These are phyloP conservation scores for Oryzaephilus surinamensis DNA, from an alignment of 1,140 invertebrate species.

Conservation along the genomic window DNA sequence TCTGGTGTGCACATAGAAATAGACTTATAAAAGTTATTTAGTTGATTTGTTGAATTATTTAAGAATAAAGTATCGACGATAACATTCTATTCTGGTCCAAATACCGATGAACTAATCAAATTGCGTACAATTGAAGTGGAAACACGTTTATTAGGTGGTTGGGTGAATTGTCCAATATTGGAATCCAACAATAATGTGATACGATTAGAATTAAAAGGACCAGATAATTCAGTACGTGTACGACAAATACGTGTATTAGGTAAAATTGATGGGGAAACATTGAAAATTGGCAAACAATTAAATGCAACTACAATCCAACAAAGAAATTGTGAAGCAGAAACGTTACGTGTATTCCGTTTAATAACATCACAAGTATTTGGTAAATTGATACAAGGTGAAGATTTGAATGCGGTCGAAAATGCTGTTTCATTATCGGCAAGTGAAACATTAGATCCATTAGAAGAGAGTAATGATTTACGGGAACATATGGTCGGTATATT, in stretches of 20 bases:
- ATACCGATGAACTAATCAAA: slow-evolving; percentile 68
- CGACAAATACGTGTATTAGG: slow-evolving; percentile 67
- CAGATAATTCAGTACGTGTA: slow-evolving; percentile 79
- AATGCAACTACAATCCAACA: slow-evolving; percentile 56
- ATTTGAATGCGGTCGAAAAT: slow-evolving; percentile 33
- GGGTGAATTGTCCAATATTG: slow-evolving; percentile 73
- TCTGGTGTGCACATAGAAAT: too few species aligned
- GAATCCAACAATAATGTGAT: slow-evolving; percentile 46
- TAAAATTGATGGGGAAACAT: slow-evolving; percentile 42
- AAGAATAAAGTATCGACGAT: slow-evolving; percentile 85
- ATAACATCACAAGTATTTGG: slow-evolving; percentile 92
- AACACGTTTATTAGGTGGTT: slow-evolving; percentile 60
- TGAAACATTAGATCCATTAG: slow-evolving; percentile 42
- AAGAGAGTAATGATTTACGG: slow-evolving; percentile 75
- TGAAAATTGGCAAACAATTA: slow-evolving; percentile 42
- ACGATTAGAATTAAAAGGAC: slow-evolving; percentile 79
- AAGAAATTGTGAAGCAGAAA: slow-evolving; percentile 83
- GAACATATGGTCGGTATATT: slow-evolving; percentile 96
- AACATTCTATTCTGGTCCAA: slow-evolving; percentile 68
- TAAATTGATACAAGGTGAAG: slow-evolving; percentile 59
- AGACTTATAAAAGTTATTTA: too few species aligned
- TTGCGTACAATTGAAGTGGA: slow-evolving; percentile 77
- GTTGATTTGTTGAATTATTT: too few species aligned
- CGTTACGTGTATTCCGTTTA: slow-evolving; percentile 84
- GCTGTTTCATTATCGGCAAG: slow-evolving; percentile 36